A percentile compares a stretch with the other conserved stretches of the same genome.
phyloP scores from a whole-genome alignment of 2,113 vertebrate genomes.

The Notarius quadriscutis region DNA sequence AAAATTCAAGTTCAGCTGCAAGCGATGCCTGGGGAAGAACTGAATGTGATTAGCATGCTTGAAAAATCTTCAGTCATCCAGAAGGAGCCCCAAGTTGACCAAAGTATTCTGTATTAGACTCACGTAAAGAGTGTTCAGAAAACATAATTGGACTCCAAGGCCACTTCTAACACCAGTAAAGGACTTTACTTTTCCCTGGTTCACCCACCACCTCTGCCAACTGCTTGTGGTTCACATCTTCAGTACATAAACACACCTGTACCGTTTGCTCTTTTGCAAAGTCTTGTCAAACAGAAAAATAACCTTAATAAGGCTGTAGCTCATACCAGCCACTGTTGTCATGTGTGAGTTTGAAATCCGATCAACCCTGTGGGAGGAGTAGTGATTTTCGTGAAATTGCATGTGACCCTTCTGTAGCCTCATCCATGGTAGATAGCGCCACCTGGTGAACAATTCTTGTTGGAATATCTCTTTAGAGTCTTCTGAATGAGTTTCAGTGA shows the following conservation, averaged over 20 bases:
- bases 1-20: background rate
- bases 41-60: constrained; percentile 4
- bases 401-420: too few relatives aligned
- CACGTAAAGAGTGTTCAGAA: background rate
- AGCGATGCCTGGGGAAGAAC: background rate
- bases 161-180: background rate
- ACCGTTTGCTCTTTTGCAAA: background rate
- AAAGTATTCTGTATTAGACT: background rate
- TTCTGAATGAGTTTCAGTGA: too few relatives aligned
- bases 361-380: too few relatives aligned
- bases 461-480: too few relatives aligned
- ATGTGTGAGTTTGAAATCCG: too few relatives aligned
- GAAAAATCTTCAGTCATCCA: constrained; percentile 3
- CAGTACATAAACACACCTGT: background rate
- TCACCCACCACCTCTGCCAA: background rate
- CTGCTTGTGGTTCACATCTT: background rate
- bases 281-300: background rate
- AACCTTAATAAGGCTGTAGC: too few relatives aligned
- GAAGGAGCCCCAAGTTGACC: background rate
- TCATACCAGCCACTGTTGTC: too few relatives aligned
- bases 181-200: background rate
- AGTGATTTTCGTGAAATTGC: too few relatives aligned
- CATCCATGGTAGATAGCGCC: too few relatives aligned
- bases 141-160: background rate
- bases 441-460: too few relatives aligned